These are phyloP conservation scores for Brachionus asplanchnoidis DNA, from an alignment of 1,140 invertebrate species.

Conservation along the genomic window DNA sequence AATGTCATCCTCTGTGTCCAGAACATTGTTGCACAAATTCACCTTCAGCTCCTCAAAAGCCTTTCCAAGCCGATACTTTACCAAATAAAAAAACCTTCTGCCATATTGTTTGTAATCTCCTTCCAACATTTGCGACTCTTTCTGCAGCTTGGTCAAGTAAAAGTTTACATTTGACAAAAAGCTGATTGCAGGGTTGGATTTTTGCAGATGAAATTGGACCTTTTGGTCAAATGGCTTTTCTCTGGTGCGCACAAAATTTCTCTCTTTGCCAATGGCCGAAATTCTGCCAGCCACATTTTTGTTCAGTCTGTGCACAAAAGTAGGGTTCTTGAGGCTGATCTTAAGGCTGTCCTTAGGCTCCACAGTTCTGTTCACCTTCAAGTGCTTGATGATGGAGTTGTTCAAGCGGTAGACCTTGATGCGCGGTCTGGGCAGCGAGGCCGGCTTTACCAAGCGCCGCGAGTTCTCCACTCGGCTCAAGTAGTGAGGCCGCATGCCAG, in stretches of 20 bases:
- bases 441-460: neutral
- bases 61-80: neutral
- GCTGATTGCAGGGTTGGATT: neutral
- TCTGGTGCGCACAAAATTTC: neutral
- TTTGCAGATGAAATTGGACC: neutral
- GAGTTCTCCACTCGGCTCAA: neutral
- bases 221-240: neutral
- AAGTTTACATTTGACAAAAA: constrained; percentile 18
- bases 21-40: constrained; percentile 21
- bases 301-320: neutral
- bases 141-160: constrained; percentile 6
- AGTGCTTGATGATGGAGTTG: neutral
- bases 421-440: neutral
- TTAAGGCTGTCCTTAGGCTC: neutral
- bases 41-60: neutral
- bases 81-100: neutral
- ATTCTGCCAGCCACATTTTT: neutral
- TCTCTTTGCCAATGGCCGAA: neutral
- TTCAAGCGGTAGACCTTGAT: constrained; percentile 20
- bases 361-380: neutral
- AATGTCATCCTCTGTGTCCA: neutral
- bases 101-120: neutral
- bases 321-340: neutral
- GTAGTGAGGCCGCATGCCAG: neutral
- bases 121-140: neutral